A percentile compares a stretch with the other conserved stretches of the same genome.
phyloP scores from a whole-genome alignment of 2,888 invertebrate genomes.

The Dynastes hyllus region DNA sequence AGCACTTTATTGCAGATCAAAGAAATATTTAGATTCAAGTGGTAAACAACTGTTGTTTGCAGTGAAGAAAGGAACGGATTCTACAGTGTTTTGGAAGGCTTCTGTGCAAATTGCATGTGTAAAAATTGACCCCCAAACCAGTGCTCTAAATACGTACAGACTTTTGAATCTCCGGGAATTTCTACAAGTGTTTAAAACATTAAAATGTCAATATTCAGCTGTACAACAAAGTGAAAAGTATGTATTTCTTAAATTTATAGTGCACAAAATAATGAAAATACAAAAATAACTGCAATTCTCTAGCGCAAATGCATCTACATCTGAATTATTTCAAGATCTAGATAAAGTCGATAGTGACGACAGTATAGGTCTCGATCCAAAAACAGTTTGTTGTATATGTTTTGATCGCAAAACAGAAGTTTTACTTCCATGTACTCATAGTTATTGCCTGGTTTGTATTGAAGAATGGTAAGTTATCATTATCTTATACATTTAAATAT shows the following conservation, averaged over 20 bases:
- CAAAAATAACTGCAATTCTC: background rate
- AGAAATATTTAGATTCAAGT: slow-evolving; percentile 75
- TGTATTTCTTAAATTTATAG: slow-evolving; percentile 37
- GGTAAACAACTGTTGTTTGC: slow-evolving; percentile 79
- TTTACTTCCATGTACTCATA: slow-evolving; percentile 81
- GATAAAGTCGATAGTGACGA: slow-evolving; percentile 57
- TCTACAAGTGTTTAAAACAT: slow-evolving; percentile 75
- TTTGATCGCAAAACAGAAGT: slow-evolving; percentile 81
- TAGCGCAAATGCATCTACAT: slow-evolving; percentile 63
- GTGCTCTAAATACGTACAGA: slow-evolving; percentile 72
- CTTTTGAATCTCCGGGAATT: slow-evolving; percentile 78
- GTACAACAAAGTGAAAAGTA: slow-evolving; percentile 65
- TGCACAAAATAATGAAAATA: background rate
- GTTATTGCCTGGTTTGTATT: slow-evolving; percentile 81
- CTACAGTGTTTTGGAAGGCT: slow-evolving; percentile 80
- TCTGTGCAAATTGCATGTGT: slow-evolving; percentile 79
- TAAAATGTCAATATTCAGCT: slow-evolving; percentile 71
- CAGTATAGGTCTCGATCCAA: slow-evolving; percentile 56
- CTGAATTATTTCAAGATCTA: slow-evolving; percentile 69
- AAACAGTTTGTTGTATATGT: slow-evolving; percentile 81
- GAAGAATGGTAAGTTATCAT: slow-evolving; percentile 77
- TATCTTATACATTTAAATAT: slow-evolving; percentile 15
- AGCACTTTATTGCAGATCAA: slow-evolving; percentile 70
- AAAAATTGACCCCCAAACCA: slow-evolving; percentile 72
- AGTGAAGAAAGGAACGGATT: slow-evolving; percentile 78